Base-by-base conservation (phyloP, 2,797 vertebrate species). In the Hyperoplus immaculatus region DNA sequence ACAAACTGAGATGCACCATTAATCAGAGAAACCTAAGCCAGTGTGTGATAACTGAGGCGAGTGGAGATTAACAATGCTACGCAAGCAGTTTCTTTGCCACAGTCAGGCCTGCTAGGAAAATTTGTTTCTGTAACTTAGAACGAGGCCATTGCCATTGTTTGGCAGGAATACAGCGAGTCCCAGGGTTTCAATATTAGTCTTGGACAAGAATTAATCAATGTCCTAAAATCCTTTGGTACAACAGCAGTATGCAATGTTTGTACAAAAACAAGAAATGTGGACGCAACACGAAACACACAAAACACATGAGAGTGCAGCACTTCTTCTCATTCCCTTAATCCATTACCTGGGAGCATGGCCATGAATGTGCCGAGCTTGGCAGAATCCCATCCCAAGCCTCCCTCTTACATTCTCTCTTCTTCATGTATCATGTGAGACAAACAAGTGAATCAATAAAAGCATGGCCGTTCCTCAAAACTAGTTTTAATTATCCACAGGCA, bases 401-500 rank as follows among this genome's bases (percentile, higher is more conserved):
- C 50, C 53, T 53, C n/a, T 65, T 60, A 57, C 78, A 64, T 61
- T 50, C 39, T 58, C 72, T 47, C 49, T 21, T 68, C 71, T 29
- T 77, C 76, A 68, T 88, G 75, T 74, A 85, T 86, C 84, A 79
- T 82, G 56, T n/a, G 10, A 86, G 88, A 88, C 86, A 85, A 90
- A 85, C 78, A 84, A 62, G 85, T 81, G 87, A 89, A 90, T 88
- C 87, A 88, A 88, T 82, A 88, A 87, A 56, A 69, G 14, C 50
- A 15, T 1, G 8, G 69, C 12, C 10, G 18, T 68, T 74, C 69
- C 70, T 84, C 83, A 89, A 80, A 89, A 80, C 75, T 51, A 51
- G 64, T 72, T 88, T 90, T 90, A 90, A 93, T 92, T 92, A 89
- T 89, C 84, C 58, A 51, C 69, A 63, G 46, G 72, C 80, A 72